Base-by-base conservation (phyloP, 2,888 invertebrate species). In the Octonoba sinensis region DNA sequence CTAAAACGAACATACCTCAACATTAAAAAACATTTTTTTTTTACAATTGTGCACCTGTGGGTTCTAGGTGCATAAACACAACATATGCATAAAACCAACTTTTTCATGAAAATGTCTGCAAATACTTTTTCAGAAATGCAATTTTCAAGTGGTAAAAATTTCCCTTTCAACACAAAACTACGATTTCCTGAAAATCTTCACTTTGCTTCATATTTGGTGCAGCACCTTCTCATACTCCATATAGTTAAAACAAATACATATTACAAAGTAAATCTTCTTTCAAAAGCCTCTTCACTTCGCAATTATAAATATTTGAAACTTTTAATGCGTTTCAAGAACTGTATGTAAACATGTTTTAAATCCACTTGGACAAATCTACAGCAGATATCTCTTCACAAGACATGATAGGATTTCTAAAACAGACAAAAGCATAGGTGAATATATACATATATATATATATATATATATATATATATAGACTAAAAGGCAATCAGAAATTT, bases 361-460 rank as follows among this genome's bases (percentile, higher is more conserved):
- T 27, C 77, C 77, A 77, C 49, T 64, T 47, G 4, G 77, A 56
- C 54, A 77, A 56, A 64, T 77, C 70, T 8, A 77, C 16, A 56
- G 47, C 36, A 11, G 77, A 47, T 27, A 57, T 56, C 3, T 51
- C 64, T 47, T 49, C 59, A 64, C 77, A 77, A 22, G 56, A 44
- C 12, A 64, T 1, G 15, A 70, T 24, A 46, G 64, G 54, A 49
- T 77, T 77, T 20, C 77, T 77, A 56, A n/a, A 69, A 76, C 11
- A 47, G 11, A 20, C 20, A 69, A 22, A 54, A 20, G 20, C 3
- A 20, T 44, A 22, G 36, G 36, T 36, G 11, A 36, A 2, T 36
- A 4, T n/a, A 4, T 36, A 8, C 3, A 46, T 18, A 70, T 20
- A n/a, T 70, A 69, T 24, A 18, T 57, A 18, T 57, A 57, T 3